phyloP scores from a whole-genome alignment of 1,140 invertebrate species.

The Drosophila eugracilis region DNA sequence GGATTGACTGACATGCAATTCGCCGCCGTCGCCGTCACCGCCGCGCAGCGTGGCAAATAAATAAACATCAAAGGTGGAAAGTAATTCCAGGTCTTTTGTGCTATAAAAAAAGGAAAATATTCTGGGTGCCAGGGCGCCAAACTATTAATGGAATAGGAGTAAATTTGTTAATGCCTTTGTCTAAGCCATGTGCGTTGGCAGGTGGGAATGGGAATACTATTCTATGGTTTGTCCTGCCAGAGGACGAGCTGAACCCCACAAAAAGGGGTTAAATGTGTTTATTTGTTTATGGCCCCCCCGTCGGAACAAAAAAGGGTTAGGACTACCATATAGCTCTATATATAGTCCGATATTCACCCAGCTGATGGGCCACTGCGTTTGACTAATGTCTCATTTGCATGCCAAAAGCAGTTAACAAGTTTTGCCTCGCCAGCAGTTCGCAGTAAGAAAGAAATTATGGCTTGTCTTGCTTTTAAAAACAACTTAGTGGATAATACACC shows the following conservation, averaged over 20 bases:
- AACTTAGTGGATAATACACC: constrained; percentile 82
- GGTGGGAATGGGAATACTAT: constrained; percentile 41
- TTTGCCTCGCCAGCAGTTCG: constrained; percentile 46
- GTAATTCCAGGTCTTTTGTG: constrained; percentile 65
- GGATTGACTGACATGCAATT: constrained; percentile 69
- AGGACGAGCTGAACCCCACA: constrained; percentile 47
- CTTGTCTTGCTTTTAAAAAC: constrained; percentile 83
- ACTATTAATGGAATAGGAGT: constrained; percentile 78
- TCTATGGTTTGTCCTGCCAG: constrained; percentile 1
- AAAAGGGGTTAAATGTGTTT: constrained; percentile 79
- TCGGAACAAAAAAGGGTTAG: constrained; percentile 45
- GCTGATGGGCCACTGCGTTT: constrained; percentile 74
- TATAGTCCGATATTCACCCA: constrained; percentile 29
- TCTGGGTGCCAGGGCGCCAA: constrained; percentile 64
- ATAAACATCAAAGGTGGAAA: constrained; percentile 78
- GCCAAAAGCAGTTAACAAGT: constrained; percentile 83
- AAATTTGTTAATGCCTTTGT: constrained; percentile 82
- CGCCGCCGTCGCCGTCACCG: constrained; percentile 9
- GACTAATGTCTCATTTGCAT: constrained; percentile 83
- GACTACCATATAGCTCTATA: background rate
- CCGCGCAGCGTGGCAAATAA: constrained; percentile 57
- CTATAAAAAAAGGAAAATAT: constrained; percentile 63
- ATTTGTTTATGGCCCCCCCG: constrained; percentile 76
- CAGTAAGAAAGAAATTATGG: constrained; percentile 69
- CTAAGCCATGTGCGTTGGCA: constrained; percentile 75